Conservation (phyloP, 2,797 vertebrate genomes). For the Galago senegalensis region DNA sequence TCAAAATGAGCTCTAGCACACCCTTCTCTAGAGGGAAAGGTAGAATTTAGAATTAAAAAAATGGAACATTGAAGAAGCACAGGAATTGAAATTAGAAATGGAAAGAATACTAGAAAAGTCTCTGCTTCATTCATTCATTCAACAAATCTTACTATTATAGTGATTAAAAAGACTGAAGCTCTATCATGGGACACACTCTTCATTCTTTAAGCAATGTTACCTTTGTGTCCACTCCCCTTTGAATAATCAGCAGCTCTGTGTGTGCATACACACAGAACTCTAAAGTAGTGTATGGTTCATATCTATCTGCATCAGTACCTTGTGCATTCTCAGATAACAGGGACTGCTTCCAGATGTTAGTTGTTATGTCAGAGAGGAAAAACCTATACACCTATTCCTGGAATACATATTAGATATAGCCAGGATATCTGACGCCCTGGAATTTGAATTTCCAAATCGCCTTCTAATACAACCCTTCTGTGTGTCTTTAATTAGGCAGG, state of each 20-base stretch:
- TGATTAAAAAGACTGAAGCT: background rate
- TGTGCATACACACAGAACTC: background rate
- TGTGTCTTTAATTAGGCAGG: background rate
- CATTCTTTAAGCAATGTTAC: background rate
- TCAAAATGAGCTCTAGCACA: background rate
- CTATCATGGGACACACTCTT: background rate
- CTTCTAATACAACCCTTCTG: background rate
- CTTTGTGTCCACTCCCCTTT: background rate
- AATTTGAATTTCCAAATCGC: slow-evolving; percentile 18
- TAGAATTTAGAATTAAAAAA: background rate
- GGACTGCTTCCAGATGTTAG: background rate
- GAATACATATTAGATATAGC: background rate
- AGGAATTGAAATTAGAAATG: background rate
- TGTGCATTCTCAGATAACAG: background rate
- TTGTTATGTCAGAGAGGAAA: slow-evolving; percentile 33
- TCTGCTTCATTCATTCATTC: background rate
- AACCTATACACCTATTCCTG: background rate
- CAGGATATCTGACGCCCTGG: background rate
- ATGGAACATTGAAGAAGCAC: background rate
- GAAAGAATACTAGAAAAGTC: slow-evolving; percentile 13
- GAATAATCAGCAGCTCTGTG: background rate
- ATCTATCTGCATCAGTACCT: background rate
- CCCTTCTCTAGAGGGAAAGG: background rate
- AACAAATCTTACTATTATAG: background rate
- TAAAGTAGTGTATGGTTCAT: background rate